phyloP scores from a whole-genome alignment of 1,140 invertebrate genomes.

The Heterodera carotae region DNA sequence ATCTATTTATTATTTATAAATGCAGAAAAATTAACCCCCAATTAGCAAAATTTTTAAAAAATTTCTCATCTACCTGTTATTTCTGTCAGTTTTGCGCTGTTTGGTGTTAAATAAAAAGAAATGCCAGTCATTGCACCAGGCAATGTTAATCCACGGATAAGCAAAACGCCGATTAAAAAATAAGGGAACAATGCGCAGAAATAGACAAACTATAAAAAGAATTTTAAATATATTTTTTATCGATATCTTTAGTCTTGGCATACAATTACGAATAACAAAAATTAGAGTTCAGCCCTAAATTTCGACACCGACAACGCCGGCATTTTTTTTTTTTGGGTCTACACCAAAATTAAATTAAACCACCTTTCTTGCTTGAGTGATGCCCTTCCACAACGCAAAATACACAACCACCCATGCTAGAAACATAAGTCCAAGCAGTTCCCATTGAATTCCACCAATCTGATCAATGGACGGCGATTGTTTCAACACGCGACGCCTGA shows the following conservation, averaged over 20 bases:
- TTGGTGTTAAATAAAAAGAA: slow-evolving; percentile 85
- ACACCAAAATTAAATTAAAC: no score
- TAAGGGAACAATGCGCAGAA: slow-evolving; percentile 95
- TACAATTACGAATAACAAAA: no score
- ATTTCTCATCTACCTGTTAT: slow-evolving; percentile 26
- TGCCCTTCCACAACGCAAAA: slow-evolving; percentile 96
- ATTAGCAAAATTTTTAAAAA: no score
- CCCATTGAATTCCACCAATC: slow-evolving; percentile 83
- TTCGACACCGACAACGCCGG: no score
- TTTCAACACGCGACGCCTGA: slow-evolving; percentile 80
- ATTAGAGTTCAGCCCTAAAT: no score
- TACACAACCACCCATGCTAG: slow-evolving; percentile 90
- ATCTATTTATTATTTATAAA: no score
- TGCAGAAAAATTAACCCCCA: no score
- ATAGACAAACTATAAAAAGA: slow-evolving; percentile 74
- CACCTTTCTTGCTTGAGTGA: slow-evolving; percentile 91
- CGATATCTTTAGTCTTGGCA: no score
- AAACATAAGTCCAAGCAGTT: slow-evolving; percentile 81
- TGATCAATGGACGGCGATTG: slow-evolving; percentile 82
- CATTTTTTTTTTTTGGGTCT: no score
- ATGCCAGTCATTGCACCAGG: slow-evolving; percentile 88
- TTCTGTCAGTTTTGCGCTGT: slow-evolving; percentile 67
- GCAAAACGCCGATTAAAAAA: slow-evolving; percentile 80
- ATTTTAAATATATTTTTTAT: no score
- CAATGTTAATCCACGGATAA: slow-evolving; percentile 86